A percentile compares a stretch with the other conserved stretches of the same genome.
Evolutionary conservation across 2,797 vertebrate genomes (phyloP).

Genomic region (Arrhamphus sclerolepis): DNA sequence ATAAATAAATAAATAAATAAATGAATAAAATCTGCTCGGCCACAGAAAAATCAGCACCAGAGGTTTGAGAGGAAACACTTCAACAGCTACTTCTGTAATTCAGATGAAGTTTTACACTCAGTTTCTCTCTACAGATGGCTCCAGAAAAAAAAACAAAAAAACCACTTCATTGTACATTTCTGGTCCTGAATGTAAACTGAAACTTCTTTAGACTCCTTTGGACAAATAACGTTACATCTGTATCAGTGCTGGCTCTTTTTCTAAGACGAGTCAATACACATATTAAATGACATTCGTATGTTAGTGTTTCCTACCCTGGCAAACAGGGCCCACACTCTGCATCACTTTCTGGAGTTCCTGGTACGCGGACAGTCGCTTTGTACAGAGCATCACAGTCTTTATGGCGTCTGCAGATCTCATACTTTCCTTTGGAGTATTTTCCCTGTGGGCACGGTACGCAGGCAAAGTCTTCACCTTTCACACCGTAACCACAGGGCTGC

Average conservation of each 20-base stretch:
- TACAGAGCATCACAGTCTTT: conserved; percentile 96
- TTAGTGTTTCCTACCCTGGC: conserved; percentile 82
- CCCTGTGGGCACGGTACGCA: conserved; percentile 89
- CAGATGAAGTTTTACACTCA: no score
- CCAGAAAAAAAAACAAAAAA: no score
- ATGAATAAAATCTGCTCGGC: no score
- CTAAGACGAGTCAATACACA: neutral
- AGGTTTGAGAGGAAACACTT: no score
- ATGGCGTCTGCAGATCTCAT: conserved; percentile 95
- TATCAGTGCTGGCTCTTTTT: neutral
- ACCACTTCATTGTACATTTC: no score
- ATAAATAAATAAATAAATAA: no score
- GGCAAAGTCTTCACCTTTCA: conserved; percentile 91
- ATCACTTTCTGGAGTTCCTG: conserved; percentile 90
- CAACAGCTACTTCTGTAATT: no score
- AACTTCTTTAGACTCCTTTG: neutral
- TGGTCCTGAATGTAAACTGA: no score
- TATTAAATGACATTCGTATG: conserved; percentile 1
- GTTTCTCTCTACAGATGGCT: no score
- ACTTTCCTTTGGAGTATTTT: conserved; percentile 96
- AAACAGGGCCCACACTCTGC: conserved; percentile 96
- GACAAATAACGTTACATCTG: neutral
- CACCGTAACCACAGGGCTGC: conserved; percentile 92
- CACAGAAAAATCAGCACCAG: no score
- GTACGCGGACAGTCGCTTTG: conserved; percentile 87